Evolutionary conservation across 2,888 invertebrate species (phyloP), one percentile per base, ranked within the genome.

Genomic region (Stenichneumon culpator): DNA sequence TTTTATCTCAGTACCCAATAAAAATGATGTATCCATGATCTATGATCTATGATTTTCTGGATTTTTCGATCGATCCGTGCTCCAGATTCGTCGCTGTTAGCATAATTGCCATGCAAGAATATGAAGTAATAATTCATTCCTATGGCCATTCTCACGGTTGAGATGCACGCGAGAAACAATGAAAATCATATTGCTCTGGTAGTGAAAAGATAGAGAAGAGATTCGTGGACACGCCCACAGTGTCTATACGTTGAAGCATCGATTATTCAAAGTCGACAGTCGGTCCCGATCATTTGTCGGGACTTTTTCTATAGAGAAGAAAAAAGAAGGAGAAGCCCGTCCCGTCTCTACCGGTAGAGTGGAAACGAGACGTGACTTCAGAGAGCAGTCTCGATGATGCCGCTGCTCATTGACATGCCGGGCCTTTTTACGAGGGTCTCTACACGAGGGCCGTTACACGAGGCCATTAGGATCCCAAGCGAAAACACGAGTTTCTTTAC

Each of bases 221-320:
- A 85, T 85, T 67, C 52, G 75, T 68, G 70, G 74, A 82, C 82
- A 82, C 85, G 85, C 85, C 85, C 85, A 85, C 75, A 78, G 60
- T 65, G 72, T 82, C 82, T 82, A 74, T 22, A 60, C 77, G 85
- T 79, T 79, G 82, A 79, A 68, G 79, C 75, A 87, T 87, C 86
- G 86, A 88, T 88, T 87, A 86, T 87, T 88, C 87, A 88, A 86
- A 86, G 86, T 87, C 88, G 82, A 85, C 83, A 75, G 82, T 79
- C 68, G 82, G 85, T 82, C 85, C 72, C 85, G 85, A 85, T 85
- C 85, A 85, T 85, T 85, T 85, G 85, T 85, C 85, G 85, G 57
- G 82, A 67, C 39, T 36, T 82, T 82, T 85, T 82, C 79, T 85
- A 82, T 75, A 72, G 85, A 73, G 44, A 79, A 74, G 67, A 39